Evolutionary conservation across 2,888 invertebrate genomes (phyloP).

Genomic region (Suillia variegata): DNA sequence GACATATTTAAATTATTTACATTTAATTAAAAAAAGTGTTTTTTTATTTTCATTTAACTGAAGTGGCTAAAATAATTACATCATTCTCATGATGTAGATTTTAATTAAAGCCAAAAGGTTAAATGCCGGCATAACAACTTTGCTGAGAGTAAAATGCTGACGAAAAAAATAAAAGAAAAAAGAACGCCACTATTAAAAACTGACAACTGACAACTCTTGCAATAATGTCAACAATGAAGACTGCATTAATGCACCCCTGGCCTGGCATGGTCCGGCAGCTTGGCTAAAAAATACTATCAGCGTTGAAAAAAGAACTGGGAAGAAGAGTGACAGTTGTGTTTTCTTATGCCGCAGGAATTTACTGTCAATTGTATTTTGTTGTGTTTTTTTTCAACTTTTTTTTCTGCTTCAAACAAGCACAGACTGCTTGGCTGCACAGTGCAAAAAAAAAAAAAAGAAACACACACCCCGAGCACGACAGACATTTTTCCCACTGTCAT

Average conservation of each 20-base stretch:
- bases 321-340: background rate
- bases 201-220: constrained; percentile 23
- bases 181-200: background rate
- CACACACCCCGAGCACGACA: background rate
- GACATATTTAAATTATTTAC: too few relatives aligned
- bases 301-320: too few relatives aligned
- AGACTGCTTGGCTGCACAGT: constrained; percentile 20
- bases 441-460: too few relatives aligned
- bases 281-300: background rate
- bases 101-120: background rate
- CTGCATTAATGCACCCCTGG: constrained; percentile 32
- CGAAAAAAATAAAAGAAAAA: background rate
- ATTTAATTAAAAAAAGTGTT: too few relatives aligned
- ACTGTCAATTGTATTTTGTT: constrained; percentile 20
- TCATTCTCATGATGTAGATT: too few relatives aligned
- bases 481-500: constrained; percentile 1
- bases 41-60: too few relatives aligned
- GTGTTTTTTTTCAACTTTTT: background rate
- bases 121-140: background rate
- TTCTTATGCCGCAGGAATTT: constrained; percentile 22
- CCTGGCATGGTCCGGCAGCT: too few relatives aligned
- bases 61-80: too few relatives aligned
- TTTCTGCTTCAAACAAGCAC: background rate
- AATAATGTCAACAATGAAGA: constrained; percentile 34
- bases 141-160: too few relatives aligned